Conservation (phyloP, 2,797 vertebrate genomes). For the Aselliscus stoliczkanus region DNA sequence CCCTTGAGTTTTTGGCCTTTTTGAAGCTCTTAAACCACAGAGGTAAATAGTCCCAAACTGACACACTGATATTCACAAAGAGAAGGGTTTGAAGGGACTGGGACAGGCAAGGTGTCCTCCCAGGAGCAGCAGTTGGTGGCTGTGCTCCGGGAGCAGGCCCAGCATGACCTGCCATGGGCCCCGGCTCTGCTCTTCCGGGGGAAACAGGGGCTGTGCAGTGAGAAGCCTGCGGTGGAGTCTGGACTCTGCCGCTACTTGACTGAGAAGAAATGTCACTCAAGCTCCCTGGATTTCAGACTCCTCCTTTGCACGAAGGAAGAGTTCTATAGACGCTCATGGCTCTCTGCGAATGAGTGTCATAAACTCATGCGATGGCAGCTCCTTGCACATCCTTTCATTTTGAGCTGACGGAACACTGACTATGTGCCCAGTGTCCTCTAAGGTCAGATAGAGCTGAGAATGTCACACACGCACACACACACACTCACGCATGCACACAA, state of each 20-base stretch:
- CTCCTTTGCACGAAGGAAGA: not conserved
- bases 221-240: rapidly evolving
- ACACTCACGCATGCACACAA: no score
- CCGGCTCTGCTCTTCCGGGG: not conserved
- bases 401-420: not conserved
- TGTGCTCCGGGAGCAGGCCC: rapidly evolving
- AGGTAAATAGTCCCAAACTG: not conserved
- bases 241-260: not conserved
- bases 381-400: not conserved
- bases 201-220: rapidly evolving
- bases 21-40: not conserved
- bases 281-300: not conserved
- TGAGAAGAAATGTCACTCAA: no score
- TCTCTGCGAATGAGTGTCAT: rapidly evolving
- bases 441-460: not conserved
- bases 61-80: not conserved
- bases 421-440: rapidly evolving
- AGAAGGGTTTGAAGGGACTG: rapidly evolving
- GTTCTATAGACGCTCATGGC: rapidly evolving
- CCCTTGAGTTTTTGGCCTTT: not conserved
- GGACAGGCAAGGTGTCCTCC: not conserved
- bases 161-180: rapidly evolving
- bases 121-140: not conserved
- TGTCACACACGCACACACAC: not conserved
- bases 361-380: rapidly evolving